A percentile compares a stretch with the other conserved stretches of the same genome.
phyloP scores from a whole-genome alignment of 2,888 invertebrate species.

The Meganola albula region DNA sequence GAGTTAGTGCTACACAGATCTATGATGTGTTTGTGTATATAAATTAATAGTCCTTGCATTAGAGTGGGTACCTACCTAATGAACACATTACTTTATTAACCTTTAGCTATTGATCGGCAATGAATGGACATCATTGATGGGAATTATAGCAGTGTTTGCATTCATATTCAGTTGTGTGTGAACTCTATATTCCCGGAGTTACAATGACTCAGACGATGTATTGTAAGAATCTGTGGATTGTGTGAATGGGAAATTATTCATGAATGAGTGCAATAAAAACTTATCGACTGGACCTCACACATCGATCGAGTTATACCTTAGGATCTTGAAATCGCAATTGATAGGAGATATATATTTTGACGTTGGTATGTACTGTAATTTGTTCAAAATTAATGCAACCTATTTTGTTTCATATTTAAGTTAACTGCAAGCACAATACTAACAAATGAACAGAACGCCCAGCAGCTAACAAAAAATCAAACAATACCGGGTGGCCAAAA shows the following conservation, averaged over 20 bases:
- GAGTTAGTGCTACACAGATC: too few species aligned
- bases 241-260: conserved; percentile 24
- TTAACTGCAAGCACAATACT: not conserved
- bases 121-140: too few species aligned
- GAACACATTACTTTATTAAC: too few species aligned
- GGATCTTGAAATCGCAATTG: too few species aligned
- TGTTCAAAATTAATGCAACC: not conserved
- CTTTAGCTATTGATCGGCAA: too few species aligned
- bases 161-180: conserved; percentile 19
- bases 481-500: conserved; percentile 27
- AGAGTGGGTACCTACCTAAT: too few species aligned
- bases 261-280: too few species aligned
- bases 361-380: not conserved
- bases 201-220: conserved; percentile 25
- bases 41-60: too few species aligned
- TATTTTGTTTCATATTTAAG: not conserved
- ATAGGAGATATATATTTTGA: not conserved
- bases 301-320: not conserved
- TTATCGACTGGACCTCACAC: conserved; percentile 27
- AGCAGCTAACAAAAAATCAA: conserved; percentile 21
- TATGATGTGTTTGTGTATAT: too few species aligned
- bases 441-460: conserved; percentile 1
- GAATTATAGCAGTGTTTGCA: conserved; percentile 20
- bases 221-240: conserved; percentile 23
- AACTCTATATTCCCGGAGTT: conserved; percentile 28